Percentiles rank a stretch among this genome's conserved stretches.
These are phyloP conservation scores for Callionymus lyra DNA, from an alignment of 2,113 vertebrate species.

Conservation along the genomic window DNA sequence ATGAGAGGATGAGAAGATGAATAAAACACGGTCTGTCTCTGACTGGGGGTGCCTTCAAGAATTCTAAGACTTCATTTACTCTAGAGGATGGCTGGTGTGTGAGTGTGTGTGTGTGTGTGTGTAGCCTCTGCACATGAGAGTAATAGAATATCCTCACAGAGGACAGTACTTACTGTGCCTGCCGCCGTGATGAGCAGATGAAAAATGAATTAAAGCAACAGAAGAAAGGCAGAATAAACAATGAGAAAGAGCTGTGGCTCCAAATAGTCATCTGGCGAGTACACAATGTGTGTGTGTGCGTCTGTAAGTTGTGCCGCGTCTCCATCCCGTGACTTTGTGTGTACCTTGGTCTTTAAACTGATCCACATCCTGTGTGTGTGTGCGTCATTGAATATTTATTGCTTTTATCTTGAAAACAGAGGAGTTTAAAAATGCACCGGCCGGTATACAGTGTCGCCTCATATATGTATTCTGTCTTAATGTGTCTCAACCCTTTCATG, in stretches of 20 bases:
- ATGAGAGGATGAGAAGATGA: constrained; percentile 48
- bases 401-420: constrained; percentile 13
- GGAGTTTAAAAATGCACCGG: constrained; percentile 1
- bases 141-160: constrained; percentile 49
- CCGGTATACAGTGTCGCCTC: too few species aligned
- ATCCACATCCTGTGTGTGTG: constrained; percentile 11
- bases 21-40: constrained; percentile 64
- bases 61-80: constrained; percentile 67
- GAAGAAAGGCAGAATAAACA: constrained; percentile 53
- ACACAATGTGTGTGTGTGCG: constrained; percentile 15
- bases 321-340: neutral
- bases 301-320: constrained; percentile 38
- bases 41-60: constrained; percentile 63
- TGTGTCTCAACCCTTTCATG: too few species aligned
- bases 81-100: constrained; percentile 48
- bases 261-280: constrained; percentile 35
- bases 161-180: constrained; percentile 35
- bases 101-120: constrained; percentile 7
- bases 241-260: constrained; percentile 45
- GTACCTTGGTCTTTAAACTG: constrained; percentile 22
- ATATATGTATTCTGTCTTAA: too few species aligned
- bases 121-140: constrained; percentile 28
- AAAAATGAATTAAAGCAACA: constrained; percentile 61
- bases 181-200: constrained; percentile 48
- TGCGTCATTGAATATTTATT: constrained; percentile 26